Conservation (phyloP, 2,888 invertebrate species). For the Ceriagrion tenellum region DNA sequence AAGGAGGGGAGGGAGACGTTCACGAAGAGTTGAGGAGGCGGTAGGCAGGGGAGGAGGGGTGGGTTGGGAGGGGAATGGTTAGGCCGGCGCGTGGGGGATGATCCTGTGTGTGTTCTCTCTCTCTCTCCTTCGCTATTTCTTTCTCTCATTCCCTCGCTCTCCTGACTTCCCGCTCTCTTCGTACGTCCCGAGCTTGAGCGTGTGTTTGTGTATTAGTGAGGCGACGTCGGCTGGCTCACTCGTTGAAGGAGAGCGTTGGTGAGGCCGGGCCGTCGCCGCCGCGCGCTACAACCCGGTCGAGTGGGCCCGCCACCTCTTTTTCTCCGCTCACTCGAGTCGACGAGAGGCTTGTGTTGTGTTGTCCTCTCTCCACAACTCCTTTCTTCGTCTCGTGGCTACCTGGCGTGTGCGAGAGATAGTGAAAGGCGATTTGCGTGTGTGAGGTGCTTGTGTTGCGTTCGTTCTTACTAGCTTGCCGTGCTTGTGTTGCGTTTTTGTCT, state of each 20-base stretch:
- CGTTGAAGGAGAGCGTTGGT: constrained; percentile 21
- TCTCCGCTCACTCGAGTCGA: background rate
- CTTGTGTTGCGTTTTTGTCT: background rate
- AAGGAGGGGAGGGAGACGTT: background rate
- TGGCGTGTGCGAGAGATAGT: background rate
- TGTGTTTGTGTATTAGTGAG: constrained; percentile 13
- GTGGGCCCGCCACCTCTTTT: background rate
- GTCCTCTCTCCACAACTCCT: background rate
- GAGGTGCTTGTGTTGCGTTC: background rate
- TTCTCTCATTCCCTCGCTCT: background rate
- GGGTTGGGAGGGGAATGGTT: background rate
- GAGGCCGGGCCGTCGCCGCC: background rate
- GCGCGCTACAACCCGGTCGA: background rate
- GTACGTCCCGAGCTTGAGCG: background rate
- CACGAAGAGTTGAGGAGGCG: background rate
- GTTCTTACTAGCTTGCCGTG: background rate
- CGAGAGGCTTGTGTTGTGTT: background rate
- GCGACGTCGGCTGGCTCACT: background rate
- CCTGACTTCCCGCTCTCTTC: background rate
- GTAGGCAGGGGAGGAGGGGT: background rate
- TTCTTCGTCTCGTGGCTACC: background rate
- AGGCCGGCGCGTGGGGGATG: constrained; percentile 30
- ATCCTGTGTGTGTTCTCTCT: background rate
- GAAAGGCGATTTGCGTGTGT: background rate
- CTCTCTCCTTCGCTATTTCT: constrained; percentile 8